Evolutionary conservation across 1,140 invertebrate genomes (phyloP), one percentile per base, ranked within the genome.

Genomic region (Riptortus pedestris): DNA sequence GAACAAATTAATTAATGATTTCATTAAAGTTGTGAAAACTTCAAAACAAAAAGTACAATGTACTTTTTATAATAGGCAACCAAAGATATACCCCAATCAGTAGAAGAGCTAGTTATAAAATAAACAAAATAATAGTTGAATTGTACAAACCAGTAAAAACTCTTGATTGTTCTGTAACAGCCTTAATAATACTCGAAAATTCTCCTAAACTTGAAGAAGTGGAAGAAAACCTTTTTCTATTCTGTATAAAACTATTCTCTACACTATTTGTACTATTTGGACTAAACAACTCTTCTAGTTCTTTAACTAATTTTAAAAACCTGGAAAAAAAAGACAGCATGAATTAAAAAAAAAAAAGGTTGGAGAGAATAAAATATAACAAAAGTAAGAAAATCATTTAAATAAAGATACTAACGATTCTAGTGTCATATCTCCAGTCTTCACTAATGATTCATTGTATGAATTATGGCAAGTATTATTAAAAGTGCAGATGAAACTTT

Each of bases 381-480:
- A n/a, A n/a, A n/a, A 38, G 31, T 14, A 5, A 38, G 31, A 38
- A 38, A 38, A 7, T 38, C 5, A 38, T 7, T 7, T 7, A 38
- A 38, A 38, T 7, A 38, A 38, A 38, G 14, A 38, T 14, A 38
- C 31, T 38, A 7, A 38, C 31, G 20, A 55, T 24, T 24, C 51
- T 24, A 24, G 24, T 55, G 22, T 24, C 14, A 55, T 24, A 55
- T 55, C 51, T 24, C 51, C 51, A 20, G 45, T 51, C 22, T 59
- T 33, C 1, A 68, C 52, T 43, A 67, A 22, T 11, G 68, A 58
- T 24, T 68, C 60, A 2, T 66, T 61, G 2, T 59, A 62, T 14
- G 31, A 60, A n/a, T 62, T 55, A 31, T 80, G 70, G 67, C 83
- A 84, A 11, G 77, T 79, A 70, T 84, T 83, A 66, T 80, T 79